phyloP scores from a whole-genome alignment of 2,113 vertebrate species.

The Microcebus tavaratra region DNA sequence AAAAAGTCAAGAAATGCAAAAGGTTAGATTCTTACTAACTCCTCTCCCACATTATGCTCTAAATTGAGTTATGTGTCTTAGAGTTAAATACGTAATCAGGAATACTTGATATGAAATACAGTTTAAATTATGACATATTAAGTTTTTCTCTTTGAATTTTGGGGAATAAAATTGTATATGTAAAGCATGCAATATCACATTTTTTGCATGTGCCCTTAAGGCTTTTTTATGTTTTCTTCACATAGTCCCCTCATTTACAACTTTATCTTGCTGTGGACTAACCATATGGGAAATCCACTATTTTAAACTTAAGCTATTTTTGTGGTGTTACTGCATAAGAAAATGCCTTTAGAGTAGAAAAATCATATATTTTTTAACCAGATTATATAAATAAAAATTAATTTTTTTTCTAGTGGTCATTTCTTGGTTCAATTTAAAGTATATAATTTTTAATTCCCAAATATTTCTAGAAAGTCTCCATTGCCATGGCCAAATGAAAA shows the following conservation, averaged over 20 bases:
- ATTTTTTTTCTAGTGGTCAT: slow-evolving; percentile 70
- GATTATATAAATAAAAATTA: slow-evolving; percentile 79
- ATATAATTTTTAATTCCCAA: slow-evolving; percentile 47
- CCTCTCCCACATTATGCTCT: slow-evolving; percentile 78
- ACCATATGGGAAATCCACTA: slow-evolving; percentile 83
- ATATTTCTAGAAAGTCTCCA: slow-evolving; percentile 45
- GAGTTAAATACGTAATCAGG: slow-evolving; percentile 74
- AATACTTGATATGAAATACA: slow-evolving; percentile 71
- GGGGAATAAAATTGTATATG: slow-evolving; percentile 68
- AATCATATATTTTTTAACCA: slow-evolving; percentile 74
- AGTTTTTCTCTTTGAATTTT: slow-evolving; percentile 71
- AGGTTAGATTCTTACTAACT: slow-evolving; percentile 82
- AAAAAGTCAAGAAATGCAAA: slow-evolving; percentile 83
- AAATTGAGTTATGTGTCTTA: slow-evolving; percentile 73
- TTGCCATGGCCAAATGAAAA: slow-evolving; percentile 32
- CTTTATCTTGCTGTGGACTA: slow-evolving; percentile 82
- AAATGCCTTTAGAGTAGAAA: slow-evolving; percentile 79
- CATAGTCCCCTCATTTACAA: slow-evolving; percentile 82
- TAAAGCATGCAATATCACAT: slow-evolving; percentile 75
- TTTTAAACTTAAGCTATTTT: slow-evolving; percentile 83
- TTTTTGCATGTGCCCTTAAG: slow-evolving; percentile 82
- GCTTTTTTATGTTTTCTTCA: slow-evolving; percentile 81
- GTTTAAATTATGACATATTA: slow-evolving; percentile 76
- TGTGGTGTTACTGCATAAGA: slow-evolving; percentile 81
- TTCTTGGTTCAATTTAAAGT: slow-evolving; percentile 52